Conservation (phyloP, 1,140 invertebrate genomes). For the Melipona quadrifasciata region DNA sequence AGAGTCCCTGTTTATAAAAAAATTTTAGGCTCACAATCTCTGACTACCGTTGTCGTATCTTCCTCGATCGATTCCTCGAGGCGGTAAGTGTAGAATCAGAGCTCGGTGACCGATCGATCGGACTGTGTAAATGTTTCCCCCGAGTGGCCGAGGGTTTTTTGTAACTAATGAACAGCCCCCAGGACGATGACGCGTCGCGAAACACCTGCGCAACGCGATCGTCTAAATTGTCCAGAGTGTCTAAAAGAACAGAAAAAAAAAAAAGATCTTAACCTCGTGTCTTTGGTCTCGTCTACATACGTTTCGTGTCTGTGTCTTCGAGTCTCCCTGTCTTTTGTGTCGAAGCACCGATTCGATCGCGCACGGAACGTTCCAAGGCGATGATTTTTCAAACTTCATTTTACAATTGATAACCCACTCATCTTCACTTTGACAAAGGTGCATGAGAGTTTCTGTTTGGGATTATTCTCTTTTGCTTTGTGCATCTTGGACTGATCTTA, state of each 20-base stretch:
- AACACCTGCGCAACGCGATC: background rate
- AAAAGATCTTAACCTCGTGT: background rate
- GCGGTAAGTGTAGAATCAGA: constrained; percentile 53
- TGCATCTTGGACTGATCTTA: constrained; percentile 30
- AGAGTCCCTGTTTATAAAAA: background rate
- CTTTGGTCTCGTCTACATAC: constrained; percentile 4
- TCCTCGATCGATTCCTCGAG: constrained; percentile 36
- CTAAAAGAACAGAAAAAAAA: background rate
- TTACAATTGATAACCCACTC: no score
- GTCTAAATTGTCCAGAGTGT: background rate
- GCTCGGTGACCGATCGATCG: constrained; percentile 56
- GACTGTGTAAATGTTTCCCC: constrained; percentile 50
- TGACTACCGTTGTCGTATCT: constrained; percentile 9
- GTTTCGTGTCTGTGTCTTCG: background rate
- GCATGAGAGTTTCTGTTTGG: constrained; percentile 10
- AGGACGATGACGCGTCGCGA: constrained; percentile 15
- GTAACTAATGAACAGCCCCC: constrained; percentile 48
- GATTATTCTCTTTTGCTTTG: background rate
- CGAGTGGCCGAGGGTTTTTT: constrained; percentile 59
- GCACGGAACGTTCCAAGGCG: constrained; percentile 44
- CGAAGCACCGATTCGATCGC: constrained; percentile 17
- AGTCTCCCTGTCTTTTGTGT: background rate
- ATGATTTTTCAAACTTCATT: background rate
- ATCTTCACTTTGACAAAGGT: background rate
- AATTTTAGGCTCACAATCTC: background rate